Conservation (phyloP, 2,888 invertebrate genomes). For the Elegia similella region DNA sequence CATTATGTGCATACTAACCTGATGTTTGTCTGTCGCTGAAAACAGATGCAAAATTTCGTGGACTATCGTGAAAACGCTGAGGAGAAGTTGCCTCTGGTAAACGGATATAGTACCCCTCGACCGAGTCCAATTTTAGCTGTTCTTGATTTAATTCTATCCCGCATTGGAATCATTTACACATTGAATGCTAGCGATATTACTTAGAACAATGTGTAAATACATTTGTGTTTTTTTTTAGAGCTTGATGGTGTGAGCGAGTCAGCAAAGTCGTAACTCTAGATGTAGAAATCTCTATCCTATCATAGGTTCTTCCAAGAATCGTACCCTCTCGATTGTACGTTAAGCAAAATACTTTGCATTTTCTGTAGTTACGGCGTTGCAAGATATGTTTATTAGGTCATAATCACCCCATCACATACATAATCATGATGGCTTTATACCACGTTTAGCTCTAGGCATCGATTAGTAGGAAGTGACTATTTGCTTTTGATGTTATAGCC, state of each 20-base stretch:
- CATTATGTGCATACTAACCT: slow-evolving; percentile 60
- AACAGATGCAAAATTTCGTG: slow-evolving; percentile 92
- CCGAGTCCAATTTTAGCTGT: slow-evolving; percentile 65
- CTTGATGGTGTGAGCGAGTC: slow-evolving; percentile 21
- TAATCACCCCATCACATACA: slow-evolving; percentile 6
- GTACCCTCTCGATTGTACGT: too few relatives aligned
- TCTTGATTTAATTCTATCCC: slow-evolving; percentile 35
- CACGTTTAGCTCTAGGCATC: slow-evolving; percentile 4
- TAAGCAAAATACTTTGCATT: too few relatives aligned
- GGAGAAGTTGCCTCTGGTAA: slow-evolving; percentile 96
- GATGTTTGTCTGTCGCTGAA: slow-evolving; percentile 73
- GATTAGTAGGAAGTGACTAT: slow-evolving; percentile 3
- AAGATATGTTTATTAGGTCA: slow-evolving; percentile 1
- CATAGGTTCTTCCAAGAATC: too few relatives aligned
- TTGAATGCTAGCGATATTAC: slow-evolving; percentile 22
- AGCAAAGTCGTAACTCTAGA: slow-evolving; percentile 22
- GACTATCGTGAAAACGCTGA: slow-evolving; percentile 94
- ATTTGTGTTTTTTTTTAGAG: slow-evolving; percentile 30
- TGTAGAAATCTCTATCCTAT: neutral
- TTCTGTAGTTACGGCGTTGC: slow-evolving; percentile 21
- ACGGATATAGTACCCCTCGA: slow-evolving; percentile 65
- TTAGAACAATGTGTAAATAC: slow-evolving; percentile 35
- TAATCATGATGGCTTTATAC: neutral
- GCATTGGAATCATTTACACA: slow-evolving; percentile 30
- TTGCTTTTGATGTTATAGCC: slow-evolving; percentile 20